These are phyloP conservation scores for Romanogobio albipinnatus DNA, from an alignment of 2,113 vertebrate genomes.

Conservation along the genomic window DNA sequence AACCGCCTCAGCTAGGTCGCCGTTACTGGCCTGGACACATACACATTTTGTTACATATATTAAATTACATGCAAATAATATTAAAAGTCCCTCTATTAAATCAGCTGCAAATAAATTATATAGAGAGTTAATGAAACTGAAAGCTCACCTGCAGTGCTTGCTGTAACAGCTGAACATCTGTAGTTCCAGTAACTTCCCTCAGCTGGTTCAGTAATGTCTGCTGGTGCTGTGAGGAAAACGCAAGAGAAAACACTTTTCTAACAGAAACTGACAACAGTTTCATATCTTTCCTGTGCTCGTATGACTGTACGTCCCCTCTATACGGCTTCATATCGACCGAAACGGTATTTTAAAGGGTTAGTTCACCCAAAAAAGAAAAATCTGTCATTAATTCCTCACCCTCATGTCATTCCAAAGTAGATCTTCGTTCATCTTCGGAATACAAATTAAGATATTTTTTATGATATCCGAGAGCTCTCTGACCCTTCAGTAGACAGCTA, in stretches of 20 bases:
- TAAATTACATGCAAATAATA: background rate
- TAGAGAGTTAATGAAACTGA: background rate
- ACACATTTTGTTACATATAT: background rate
- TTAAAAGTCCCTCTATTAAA: background rate
- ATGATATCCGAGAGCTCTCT: too few relatives aligned
- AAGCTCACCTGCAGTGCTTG: slow-evolving; percentile 91
- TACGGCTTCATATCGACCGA: background rate
- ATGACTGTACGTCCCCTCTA: background rate
- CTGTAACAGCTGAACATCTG: slow-evolving; percentile 93
- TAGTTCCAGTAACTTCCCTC: slow-evolving; percentile 95
- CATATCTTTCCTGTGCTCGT: background rate
- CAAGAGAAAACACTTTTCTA: background rate
- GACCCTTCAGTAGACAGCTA: too few relatives aligned
- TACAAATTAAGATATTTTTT: too few relatives aligned
- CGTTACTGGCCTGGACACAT: slow-evolving; percentile 88
- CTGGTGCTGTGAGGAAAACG: slow-evolving; percentile 81
- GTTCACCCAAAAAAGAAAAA: too few relatives aligned
- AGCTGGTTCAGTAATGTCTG: slow-evolving; percentile 98
- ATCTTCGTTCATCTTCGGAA: too few relatives aligned
- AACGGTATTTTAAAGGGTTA: background rate
- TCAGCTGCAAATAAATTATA: background rate
- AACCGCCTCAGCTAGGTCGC: slow-evolving; percentile 92
- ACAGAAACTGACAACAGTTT: background rate
- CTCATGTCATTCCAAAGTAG: too few relatives aligned
- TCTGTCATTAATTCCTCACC: too few relatives aligned